Percentiles rank a stretch among this genome's conserved stretches.
phyloP scores from a whole-genome alignment of 1,140 invertebrate genomes.

The Bombus affinis region DNA sequence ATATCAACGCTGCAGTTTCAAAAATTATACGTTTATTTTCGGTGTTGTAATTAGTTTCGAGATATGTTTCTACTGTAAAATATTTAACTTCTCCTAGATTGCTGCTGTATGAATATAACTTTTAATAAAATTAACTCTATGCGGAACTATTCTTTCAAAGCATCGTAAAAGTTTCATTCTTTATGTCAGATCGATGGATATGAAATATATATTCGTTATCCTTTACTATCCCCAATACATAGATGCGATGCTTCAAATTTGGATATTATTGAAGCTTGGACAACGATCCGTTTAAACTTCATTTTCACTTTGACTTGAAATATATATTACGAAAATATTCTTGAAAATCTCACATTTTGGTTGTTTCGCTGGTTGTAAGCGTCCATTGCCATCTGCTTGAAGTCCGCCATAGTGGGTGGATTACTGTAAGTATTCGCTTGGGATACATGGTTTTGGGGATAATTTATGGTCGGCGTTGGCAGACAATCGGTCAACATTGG shows the following conservation, averaged over 20 bases:
- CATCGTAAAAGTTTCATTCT: neutral
- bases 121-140: too few relatives aligned
- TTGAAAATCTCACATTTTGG: conserved; percentile 72
- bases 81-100: neutral
- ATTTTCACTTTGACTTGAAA: too few relatives aligned
- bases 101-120: neutral
- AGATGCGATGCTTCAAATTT: neutral
- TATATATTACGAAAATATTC: neutral
- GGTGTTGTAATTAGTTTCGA: too few relatives aligned
- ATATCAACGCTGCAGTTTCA: neutral
- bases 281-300: too few relatives aligned
- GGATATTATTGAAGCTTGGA: neutral
- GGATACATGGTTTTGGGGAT: conserved; percentile 68
- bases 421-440: conserved; percentile 71
- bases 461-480: conserved; percentile 70
- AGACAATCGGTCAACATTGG: conserved; percentile 68
- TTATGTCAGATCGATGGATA: neutral
- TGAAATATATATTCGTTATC: neutral
- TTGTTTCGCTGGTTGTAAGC: conserved; percentile 79
- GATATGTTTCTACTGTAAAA: neutral
- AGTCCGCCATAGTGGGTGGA: conserved; percentile 76
- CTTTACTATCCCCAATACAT: neutral
- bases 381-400: conserved; percentile 79
- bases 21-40: neutral
- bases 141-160: neutral